phyloP scores from a whole-genome alignment of 2,113 vertebrate genomes.

The Cryptotis parvus region DNA sequence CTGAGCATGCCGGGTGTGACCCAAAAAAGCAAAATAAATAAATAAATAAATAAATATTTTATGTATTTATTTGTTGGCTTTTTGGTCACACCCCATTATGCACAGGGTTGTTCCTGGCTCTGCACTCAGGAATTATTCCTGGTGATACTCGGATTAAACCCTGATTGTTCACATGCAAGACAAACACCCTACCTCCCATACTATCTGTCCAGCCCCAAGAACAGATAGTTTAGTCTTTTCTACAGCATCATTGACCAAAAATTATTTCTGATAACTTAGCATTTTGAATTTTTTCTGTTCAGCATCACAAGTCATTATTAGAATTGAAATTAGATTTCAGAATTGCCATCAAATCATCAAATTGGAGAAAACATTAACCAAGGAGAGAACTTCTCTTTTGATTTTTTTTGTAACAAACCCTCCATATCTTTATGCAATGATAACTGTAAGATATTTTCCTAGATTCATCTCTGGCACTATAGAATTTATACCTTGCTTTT shows the following conservation, averaged over 20 bases:
- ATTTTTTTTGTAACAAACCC: conserved; percentile 9
- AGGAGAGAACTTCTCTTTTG: conserved; percentile 6
- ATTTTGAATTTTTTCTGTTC: neutral
- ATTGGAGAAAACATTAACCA: conserved; percentile 4
- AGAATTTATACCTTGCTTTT: neutral
- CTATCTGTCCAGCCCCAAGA: too few species aligned
- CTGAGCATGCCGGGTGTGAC: too few species aligned
- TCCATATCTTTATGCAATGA: neutral
- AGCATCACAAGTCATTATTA: neutral
- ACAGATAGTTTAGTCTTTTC: conserved; percentile 2
- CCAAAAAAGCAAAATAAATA: too few species aligned
- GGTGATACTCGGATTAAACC: too few species aligned
- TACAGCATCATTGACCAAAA: neutral
- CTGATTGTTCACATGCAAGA: too few species aligned
- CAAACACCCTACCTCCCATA: too few species aligned
- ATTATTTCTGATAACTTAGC: conserved; percentile 6
- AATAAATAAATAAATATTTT: too few species aligned
- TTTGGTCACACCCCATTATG: too few species aligned
- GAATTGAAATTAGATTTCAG: neutral
- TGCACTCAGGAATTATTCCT: too few species aligned
- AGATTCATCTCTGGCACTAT: neutral
- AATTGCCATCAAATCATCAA: conserved; percentile 5
- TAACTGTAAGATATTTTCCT: neutral
- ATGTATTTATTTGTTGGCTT: too few species aligned
- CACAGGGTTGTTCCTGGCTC: too few species aligned